These are phyloP conservation scores for Drosophila nigritarsus DNA, from an alignment of 2,888 invertebrate species.

Conservation along the genomic window DNA sequence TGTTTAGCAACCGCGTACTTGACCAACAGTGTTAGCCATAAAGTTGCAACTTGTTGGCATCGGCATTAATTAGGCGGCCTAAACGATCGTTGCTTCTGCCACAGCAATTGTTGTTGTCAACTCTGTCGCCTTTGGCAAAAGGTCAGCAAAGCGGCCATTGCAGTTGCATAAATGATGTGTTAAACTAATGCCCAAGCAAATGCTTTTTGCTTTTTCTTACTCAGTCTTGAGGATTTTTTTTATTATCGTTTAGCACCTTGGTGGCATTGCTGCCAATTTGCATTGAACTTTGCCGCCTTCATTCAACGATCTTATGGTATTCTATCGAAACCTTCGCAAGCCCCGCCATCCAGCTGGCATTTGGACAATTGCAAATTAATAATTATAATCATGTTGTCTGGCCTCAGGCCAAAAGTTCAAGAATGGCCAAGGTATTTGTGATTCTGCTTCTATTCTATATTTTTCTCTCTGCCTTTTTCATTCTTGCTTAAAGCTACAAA, in stretches of 20 bases:
- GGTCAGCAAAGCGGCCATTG: conserved; percentile 66
- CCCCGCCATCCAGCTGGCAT: conserved; percentile 42
- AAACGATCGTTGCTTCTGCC: conserved; percentile 47
- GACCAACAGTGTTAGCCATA: conserved; percentile 59
- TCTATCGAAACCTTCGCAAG: conserved; percentile 50
- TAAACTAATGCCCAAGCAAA: conserved; percentile 60
- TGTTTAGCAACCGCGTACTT: conserved; percentile 52
- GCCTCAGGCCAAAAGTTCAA: conserved; percentile 51
- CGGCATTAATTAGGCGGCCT: conserved; percentile 65
- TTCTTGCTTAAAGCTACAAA: conserved; percentile 5
- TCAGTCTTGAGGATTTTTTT: conserved; percentile 19
- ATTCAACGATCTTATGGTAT: conserved; percentile 37
- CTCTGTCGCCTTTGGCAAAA: conserved; percentile 51
- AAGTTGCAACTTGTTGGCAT: conserved; percentile 61
- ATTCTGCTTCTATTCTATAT: not conserved
- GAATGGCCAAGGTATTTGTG: conserved; percentile 45
- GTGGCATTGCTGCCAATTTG: conserved; percentile 51
- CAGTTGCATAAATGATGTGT: conserved; percentile 70
- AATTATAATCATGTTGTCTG: conserved; percentile 42
- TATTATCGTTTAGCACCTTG: conserved; percentile 15
- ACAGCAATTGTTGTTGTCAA: conserved; percentile 30
- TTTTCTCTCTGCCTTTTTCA: not conserved
- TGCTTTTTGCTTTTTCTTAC: conserved; percentile 28
- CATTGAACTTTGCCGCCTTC: conserved; percentile 73
- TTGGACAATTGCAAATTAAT: conserved; percentile 70